These are phyloP conservation scores for Encarsia formosa DNA, from an alignment of 2,888 invertebrate genomes.

Conservation along the genomic window DNA sequence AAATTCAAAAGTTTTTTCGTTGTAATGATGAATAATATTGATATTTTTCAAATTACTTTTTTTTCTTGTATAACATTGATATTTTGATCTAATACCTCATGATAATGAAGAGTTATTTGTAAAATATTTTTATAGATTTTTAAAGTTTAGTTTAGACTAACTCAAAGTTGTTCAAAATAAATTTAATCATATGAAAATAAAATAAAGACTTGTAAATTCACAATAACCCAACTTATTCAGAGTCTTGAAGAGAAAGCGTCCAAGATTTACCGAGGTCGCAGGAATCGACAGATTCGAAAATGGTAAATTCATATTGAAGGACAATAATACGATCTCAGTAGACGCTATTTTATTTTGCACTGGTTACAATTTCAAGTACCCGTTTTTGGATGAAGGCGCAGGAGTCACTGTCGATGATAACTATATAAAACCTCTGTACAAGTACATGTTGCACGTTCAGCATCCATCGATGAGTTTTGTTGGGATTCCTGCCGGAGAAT, in stretches of 20 bases:
- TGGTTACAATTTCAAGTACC: constrained; percentile 69
- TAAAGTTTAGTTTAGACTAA: too few relatives aligned
- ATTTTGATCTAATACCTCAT: too few relatives aligned
- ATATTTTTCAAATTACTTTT: too few relatives aligned
- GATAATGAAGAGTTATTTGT: too few relatives aligned
- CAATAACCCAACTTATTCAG: neutral
- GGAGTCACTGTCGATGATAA: constrained; percentile 54
- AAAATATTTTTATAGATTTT: too few relatives aligned
- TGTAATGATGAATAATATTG: too few relatives aligned
- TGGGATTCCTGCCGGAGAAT: constrained; percentile 66
- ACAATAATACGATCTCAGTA: constrained; percentile 57
- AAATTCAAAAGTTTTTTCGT: too few relatives aligned
- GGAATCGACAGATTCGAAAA: constrained; percentile 11
- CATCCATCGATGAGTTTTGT: constrained; percentile 73
- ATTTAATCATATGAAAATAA: too few relatives aligned
- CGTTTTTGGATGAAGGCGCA: constrained; percentile 64
- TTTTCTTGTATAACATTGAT: too few relatives aligned
- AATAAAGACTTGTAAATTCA: neutral
- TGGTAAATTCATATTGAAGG: constrained; percentile 51
- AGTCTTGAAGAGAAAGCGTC: neutral
- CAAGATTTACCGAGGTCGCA: neutral
- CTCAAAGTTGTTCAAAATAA: too few relatives aligned
- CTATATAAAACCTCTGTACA: constrained; percentile 68
- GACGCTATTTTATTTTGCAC: constrained; percentile 72
- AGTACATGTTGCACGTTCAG: constrained; percentile 71